Evolutionary conservation across 2,113 vertebrate genomes (phyloP).

Genomic region (Engraulis encrasicolus): DNA sequence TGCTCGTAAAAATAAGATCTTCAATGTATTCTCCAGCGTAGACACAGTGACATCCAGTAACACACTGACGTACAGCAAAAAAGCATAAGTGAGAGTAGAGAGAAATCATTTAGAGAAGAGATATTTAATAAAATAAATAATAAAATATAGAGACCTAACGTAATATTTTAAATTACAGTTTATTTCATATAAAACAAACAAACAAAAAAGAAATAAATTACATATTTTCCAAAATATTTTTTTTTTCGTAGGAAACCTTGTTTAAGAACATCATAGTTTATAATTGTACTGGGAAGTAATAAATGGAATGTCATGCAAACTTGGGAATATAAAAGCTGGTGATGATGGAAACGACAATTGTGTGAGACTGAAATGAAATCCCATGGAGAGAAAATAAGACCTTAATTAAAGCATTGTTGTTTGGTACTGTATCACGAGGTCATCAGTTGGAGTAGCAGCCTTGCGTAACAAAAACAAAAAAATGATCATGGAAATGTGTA

Average conservation of each 20-base stretch:
- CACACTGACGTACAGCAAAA: background rate
- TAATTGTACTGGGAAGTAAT: constrained; percentile 47
- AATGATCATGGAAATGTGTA: background rate
- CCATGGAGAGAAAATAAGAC: background rate
- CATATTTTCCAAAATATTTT: constrained; percentile 80
- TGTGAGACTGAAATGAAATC: background rate
- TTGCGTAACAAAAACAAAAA: constrained; percentile 3
- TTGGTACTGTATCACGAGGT: constrained; percentile 25
- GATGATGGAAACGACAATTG: background rate
- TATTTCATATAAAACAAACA: constrained; percentile 83
- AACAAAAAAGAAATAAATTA: constrained; percentile 84
- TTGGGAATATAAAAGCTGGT: constrained; percentile 11
- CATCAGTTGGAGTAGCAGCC: constrained; percentile 41
- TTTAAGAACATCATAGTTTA: constrained; percentile 64
- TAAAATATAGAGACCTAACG: background rate
- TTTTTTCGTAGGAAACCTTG: constrained; percentile 72
- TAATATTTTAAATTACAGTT: constrained; percentile 80
- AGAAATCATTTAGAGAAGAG: background rate
- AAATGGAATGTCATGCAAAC: constrained; percentile 58
- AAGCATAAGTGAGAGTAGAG: background rate
- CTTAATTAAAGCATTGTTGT: background rate
- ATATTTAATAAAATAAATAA: background rate
- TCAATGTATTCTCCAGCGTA: background rate
- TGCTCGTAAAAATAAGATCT: no score
- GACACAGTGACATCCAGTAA: background rate